Percentiles rank a stretch among this genome's conserved stretches.
Conservation (phyloP, 2,888 invertebrate genomes). For the Drosophila melanosoma region DNA sequence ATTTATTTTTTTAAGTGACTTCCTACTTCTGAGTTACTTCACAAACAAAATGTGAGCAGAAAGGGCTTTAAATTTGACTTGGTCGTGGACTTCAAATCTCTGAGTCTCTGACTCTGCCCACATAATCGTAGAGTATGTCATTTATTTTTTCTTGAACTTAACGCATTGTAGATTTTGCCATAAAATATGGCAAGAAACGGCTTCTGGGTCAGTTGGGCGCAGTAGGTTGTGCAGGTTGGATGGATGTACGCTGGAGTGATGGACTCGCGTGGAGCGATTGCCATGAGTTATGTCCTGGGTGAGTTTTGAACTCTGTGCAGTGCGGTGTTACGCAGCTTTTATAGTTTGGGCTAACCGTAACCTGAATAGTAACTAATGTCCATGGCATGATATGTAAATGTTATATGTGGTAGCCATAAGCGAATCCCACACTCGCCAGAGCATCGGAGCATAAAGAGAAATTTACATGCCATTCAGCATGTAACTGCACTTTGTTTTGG, state of each 20-base stretch:
- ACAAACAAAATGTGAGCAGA: constrained; percentile 9
- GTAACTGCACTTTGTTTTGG: constrained; percentile 63
- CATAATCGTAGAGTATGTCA: constrained; percentile 25
- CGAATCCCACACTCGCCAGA: constrained; percentile 68
- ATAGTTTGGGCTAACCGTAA: constrained; percentile 25
- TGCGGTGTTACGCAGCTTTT: constrained; percentile 34
- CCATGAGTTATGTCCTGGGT: constrained; percentile 69
- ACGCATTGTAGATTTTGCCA: constrained; percentile 55
- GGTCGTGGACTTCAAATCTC: background rate
- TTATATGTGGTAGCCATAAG: constrained; percentile 63
- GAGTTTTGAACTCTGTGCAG: constrained; percentile 33
- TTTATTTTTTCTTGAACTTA: constrained; percentile 35
- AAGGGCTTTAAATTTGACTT: constrained; percentile 20
- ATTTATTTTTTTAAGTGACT: background rate
- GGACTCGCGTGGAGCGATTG: constrained; percentile 44
- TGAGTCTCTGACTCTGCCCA: constrained; percentile 35
- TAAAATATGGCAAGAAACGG: constrained; percentile 73
- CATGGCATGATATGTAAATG: constrained; percentile 66
- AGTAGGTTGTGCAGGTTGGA: constrained; percentile 58
- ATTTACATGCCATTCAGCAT: constrained; percentile 65
- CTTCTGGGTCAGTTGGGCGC: constrained; percentile 79
- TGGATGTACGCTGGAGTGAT: constrained; percentile 36
- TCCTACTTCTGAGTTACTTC: constrained; percentile 26
- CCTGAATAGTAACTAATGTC: constrained; percentile 50
- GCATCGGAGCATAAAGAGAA: constrained; percentile 72